phyloP scores from a whole-genome alignment of 2,113 vertebrate genomes.

The Carassius auratus region DNA sequence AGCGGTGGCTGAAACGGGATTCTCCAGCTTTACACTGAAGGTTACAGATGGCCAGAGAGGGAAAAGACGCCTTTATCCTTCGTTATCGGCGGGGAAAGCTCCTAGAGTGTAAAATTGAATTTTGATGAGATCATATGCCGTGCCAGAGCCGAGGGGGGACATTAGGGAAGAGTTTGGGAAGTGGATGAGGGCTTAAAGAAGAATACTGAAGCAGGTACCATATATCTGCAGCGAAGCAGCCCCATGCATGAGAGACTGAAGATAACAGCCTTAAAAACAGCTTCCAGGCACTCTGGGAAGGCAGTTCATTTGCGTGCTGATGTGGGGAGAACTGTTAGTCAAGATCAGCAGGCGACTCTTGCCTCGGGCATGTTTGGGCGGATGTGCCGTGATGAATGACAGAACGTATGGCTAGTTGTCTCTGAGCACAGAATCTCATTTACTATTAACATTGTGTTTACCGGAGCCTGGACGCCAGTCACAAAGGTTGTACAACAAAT shows the following conservation, averaged over 20 bases:
- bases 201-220: slow-evolving; percentile 31
- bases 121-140: slow-evolving; percentile 53
- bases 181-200: slow-evolving; percentile 44
- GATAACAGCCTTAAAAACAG: slow-evolving; percentile 35
- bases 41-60: slow-evolving; percentile 45
- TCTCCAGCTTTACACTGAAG: slow-evolving; percentile 40
- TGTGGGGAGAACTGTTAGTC: slow-evolving; percentile 4
- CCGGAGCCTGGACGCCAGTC: background rate
- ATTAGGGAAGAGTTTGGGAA: slow-evolving; percentile 50
- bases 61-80: slow-evolving; percentile 48
- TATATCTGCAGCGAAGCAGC: slow-evolving; percentile 20
- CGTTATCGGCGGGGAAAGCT: slow-evolving; percentile 64
- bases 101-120: slow-evolving; percentile 74
- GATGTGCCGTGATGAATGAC: slow-evolving; percentile 40
- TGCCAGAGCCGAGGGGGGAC: background rate
- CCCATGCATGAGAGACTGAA: slow-evolving; percentile 1
- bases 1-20: slow-evolving; percentile 21
- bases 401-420: slow-evolving; percentile 13
- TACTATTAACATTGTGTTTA: slow-evolving; percentile 1
- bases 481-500: slow-evolving; percentile 11
- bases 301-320: slow-evolving; percentile 35
- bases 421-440: slow-evolving; percentile 1
- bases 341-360: slow-evolving; percentile 39
- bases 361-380: background rate
- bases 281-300: slow-evolving; percentile 54